These are phyloP conservation scores for Amphimallon solstitiale DNA, from an alignment of 2,888 invertebrate species.

Conservation along the genomic window DNA sequence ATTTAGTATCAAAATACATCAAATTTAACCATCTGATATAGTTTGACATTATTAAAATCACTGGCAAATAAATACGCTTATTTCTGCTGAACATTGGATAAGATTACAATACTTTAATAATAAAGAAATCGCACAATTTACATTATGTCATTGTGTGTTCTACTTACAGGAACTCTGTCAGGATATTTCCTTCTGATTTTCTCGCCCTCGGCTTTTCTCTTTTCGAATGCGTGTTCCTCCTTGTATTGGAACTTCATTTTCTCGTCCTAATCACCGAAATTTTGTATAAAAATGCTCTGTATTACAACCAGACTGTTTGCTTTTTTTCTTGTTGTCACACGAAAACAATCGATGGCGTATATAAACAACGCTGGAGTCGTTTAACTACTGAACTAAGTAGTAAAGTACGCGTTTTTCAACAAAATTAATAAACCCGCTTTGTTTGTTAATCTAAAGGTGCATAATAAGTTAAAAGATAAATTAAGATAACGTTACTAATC, in stretches of 20 bases:
- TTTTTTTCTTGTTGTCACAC: conserved; percentile 54
- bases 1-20: conserved; percentile 2
- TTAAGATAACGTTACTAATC: too few species aligned
- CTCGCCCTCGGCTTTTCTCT: conserved; percentile 84
- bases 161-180: conserved; percentile 84
- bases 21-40: neutral
- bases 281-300: conserved; percentile 46
- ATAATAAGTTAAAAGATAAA: too few species aligned
- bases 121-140: neutral
- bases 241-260: conserved; percentile 88
- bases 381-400: conserved; percentile 5
- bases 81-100: neutral
- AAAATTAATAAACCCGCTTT: too few species aligned
- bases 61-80: neutral
- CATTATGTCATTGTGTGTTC: conserved; percentile 20
- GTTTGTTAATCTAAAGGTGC: too few species aligned
- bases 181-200: conserved; percentile 86
- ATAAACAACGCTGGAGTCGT: conserved; percentile 39
- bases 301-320: conserved; percentile 46
- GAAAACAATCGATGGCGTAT: conserved; percentile 55
- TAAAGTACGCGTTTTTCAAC: neutral
- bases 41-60: neutral
- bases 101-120: conserved; percentile 1
- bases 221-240: conserved; percentile 87
- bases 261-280: conserved; percentile 32